A percentile compares a stretch with the other conserved stretches of the same genome.
These are phyloP conservation scores for Xestia ashworthii DNA, from an alignment of 2,888 invertebrate species.

Conservation along the genomic window DNA sequence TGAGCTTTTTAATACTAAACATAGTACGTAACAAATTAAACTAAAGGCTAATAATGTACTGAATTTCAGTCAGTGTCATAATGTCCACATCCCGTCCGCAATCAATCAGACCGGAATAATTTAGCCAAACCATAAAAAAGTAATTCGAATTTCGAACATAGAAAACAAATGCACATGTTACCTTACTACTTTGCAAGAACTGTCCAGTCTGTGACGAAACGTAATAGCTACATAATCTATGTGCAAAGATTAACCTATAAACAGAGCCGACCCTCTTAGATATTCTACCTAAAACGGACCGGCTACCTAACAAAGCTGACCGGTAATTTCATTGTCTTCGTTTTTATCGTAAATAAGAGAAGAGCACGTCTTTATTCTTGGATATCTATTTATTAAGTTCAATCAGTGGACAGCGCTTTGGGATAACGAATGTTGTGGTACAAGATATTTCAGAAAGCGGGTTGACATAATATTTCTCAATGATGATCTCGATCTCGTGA, in stretches of 20 bases:
- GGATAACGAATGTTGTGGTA: conserved; percentile 71
- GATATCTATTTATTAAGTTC: conserved; percentile 86
- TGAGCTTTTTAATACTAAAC: not conserved
- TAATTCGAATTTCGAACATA: not conserved
- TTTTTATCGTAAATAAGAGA: conserved; percentile 64
- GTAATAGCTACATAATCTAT: conserved; percentile 26
- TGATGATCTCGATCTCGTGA: too few relatives aligned
- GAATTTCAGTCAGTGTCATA: not conserved
- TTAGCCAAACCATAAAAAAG: not conserved
- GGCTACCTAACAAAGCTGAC: conserved; percentile 44
- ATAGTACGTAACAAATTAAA: not conserved
- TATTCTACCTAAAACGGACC: conserved; percentile 35
- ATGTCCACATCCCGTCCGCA: not conserved
- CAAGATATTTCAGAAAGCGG: conserved; percentile 64
- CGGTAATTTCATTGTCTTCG: conserved; percentile 58
- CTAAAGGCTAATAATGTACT: not conserved
- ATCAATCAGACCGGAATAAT: not conserved
- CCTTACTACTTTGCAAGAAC: not conserved
- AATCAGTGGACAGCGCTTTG: conserved; percentile 83
- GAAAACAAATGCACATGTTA: not conserved
- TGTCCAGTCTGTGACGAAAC: not conserved
- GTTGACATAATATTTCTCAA: not conserved
- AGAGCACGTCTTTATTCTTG: conserved; percentile 68
- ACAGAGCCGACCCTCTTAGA: conserved; percentile 5
- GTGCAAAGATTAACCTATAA: conserved; percentile 29